phyloP scores from a whole-genome alignment of 1,140 invertebrate species.

The Pseudachorutes palmiensis region DNA sequence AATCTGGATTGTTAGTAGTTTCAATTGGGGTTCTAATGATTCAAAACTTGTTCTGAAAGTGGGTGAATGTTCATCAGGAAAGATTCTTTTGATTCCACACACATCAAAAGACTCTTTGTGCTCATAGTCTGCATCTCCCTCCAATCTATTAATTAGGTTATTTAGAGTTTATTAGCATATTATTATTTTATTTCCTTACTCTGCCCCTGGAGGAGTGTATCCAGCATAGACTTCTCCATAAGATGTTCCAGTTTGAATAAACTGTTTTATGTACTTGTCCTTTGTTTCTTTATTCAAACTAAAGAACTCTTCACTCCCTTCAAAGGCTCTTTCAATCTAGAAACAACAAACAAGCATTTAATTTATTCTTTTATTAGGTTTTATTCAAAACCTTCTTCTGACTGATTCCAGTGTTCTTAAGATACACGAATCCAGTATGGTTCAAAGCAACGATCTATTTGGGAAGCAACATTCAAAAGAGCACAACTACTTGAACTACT shows the following conservation, averaged over 20 bases:
- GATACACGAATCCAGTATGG: slow-evolving; percentile 26
- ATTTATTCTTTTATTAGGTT: not conserved
- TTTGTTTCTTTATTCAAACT: slow-evolving; percentile 20
- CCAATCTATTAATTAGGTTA: not conserved
- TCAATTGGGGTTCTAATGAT: too few species aligned
- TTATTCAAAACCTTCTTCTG: slow-evolving; percentile 12
- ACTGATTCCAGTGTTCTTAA: slow-evolving; percentile 23
- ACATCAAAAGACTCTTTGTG: slow-evolving; percentile 29
- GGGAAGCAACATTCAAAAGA: not conserved
- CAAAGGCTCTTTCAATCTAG: slow-evolving; percentile 25
- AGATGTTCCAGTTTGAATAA: slow-evolving; percentile 11
- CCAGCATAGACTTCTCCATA: slow-evolving; percentile 10
- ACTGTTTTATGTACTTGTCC: not conserved
- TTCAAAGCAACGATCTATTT: slow-evolving; percentile 21
- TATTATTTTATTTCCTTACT: slow-evolving; percentile 11
- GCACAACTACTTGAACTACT: not conserved
- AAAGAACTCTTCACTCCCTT: slow-evolving; percentile 28
- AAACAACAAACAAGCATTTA: not conserved
- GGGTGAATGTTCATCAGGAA: too few species aligned
- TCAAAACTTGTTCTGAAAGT: too few species aligned
- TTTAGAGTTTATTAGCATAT: not conserved
- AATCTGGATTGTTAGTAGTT: too few species aligned
- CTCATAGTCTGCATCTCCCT: slow-evolving; percentile 17
- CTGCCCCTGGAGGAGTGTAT: slow-evolving; percentile 9
- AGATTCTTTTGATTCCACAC: not conserved